Evolutionary conservation across 1,140 invertebrate species (phyloP).

Genomic region (Chlorops oryzae): DNA sequence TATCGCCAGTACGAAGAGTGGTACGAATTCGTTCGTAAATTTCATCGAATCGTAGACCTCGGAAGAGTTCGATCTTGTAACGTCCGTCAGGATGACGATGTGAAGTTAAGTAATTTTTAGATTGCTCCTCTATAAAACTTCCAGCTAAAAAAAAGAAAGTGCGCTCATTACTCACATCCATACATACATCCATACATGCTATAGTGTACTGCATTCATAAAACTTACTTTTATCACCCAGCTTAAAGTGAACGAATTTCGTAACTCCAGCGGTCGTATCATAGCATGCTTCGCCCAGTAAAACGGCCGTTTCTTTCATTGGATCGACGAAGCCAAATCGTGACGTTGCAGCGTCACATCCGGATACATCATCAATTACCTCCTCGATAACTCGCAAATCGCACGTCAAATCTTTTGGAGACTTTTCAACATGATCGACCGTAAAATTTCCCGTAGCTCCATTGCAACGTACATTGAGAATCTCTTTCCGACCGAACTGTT

Average conservation of each 20-base stretch:
- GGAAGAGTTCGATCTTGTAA: slow-evolving; percentile 14
- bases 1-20: neutral
- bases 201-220: too few species aligned
- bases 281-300: slow-evolving; percentile 15
- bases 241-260: slow-evolving; percentile 11
- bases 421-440: neutral
- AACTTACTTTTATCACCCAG: slow-evolving; percentile 1
- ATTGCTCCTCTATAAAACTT: too few species aligned
- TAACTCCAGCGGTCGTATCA: slow-evolving; percentile 3
- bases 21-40: slow-evolving; percentile 9
- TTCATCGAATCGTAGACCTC: slow-evolving; percentile 11
- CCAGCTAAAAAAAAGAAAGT: too few species aligned
- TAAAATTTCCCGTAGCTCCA: slow-evolving; percentile 1
- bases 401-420: neutral
- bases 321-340: slow-evolving; percentile 14
- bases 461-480: slow-evolving; percentile 5
- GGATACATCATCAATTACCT: slow-evolving; percentile 5
- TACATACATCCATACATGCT: too few species aligned
- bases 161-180: too few species aligned
- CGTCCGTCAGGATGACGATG: slow-evolving; percentile 8
- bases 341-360: slow-evolving; percentile 2
- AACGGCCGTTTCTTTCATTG: slow-evolving; percentile 2
- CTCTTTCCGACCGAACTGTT: slow-evolving; percentile 2
- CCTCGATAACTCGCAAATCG: slow-evolving; percentile 15
- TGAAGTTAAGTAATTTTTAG: too few species aligned